A percentile compares a stretch with the other conserved stretches of the same genome.
Conservation (phyloP, 2,888 invertebrate genomes). For the Cetonia aurata region DNA sequence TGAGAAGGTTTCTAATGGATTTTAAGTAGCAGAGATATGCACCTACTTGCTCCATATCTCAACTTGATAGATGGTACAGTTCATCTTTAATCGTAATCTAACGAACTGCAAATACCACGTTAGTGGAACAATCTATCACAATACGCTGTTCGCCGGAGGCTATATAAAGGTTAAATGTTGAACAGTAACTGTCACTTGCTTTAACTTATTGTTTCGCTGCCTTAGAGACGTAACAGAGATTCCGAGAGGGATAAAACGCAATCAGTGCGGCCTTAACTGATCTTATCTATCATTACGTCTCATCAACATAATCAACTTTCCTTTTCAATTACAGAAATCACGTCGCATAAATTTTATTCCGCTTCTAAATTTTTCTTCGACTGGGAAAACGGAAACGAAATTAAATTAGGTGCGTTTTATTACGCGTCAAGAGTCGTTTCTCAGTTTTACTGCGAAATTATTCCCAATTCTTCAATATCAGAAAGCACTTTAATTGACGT, state of each 20-base stretch:
- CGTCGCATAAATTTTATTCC: constrained; percentile 45
- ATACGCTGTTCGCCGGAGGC: constrained; percentile 34
- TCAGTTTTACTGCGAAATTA: constrained; percentile 3
- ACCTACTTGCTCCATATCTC: not conserved
- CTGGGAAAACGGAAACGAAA: constrained; percentile 5
- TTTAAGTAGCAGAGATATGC: too few species aligned
- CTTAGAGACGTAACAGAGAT: constrained; percentile 46
- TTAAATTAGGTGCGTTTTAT: constrained; percentile 10
- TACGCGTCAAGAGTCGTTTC: not conserved
- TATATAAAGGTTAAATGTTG: constrained; percentile 50
- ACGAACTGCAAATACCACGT: constrained; percentile 32
- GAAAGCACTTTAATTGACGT: not conserved
- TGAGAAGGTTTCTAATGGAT: too few species aligned
- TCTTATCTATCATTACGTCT: constrained; percentile 51
- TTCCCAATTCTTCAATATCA: not conserved
- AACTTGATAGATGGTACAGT: constrained; percentile 27
- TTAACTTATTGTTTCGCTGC: constrained; percentile 51
- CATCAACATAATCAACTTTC: constrained; percentile 50
- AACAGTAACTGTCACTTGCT: constrained; percentile 50
- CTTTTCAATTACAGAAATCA: constrained; percentile 46
- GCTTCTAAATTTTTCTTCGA: constrained; percentile 12
- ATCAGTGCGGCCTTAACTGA: constrained; percentile 52
- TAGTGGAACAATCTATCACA: constrained; percentile 39
- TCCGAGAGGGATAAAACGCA: constrained; percentile 51
- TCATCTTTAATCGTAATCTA: constrained; percentile 27